Percentiles rank a stretch among this genome's conserved stretches.
Evolutionary conservation across 2,113 vertebrate species (phyloP).

Genomic region (Triplophysa tibetana): DNA sequence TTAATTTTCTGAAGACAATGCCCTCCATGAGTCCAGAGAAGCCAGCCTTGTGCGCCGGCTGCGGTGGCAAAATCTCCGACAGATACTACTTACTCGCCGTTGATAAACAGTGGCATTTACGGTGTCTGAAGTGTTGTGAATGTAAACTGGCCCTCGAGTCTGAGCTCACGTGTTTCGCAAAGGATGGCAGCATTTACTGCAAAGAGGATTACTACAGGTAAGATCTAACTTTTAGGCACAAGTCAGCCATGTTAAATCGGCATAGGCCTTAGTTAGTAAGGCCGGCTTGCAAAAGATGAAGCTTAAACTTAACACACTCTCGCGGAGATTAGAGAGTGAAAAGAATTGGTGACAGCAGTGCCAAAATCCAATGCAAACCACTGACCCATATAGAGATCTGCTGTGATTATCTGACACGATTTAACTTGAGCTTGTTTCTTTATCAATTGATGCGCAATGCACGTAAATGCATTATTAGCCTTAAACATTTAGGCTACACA

Average conservation of each 20-base stretch:
- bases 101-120: constrained; percentile 98
- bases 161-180: constrained; percentile 98
- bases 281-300: not conserved
- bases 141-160: constrained; percentile 98
- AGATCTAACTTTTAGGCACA: constrained; percentile 54
- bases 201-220: constrained; percentile 99
- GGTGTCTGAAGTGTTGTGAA: constrained; percentile 99
- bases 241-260: not conserved
- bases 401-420: not conserved
- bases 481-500: not conserved
- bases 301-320: not conserved
- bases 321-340: not conserved
- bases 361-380: not conserved
- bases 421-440: not conserved
- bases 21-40: constrained; percentile 96
- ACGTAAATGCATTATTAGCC: not conserved
- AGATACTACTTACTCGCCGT: constrained; percentile 99
- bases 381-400: constrained; percentile 19
- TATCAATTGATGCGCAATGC: not conserved
- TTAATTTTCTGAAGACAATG: constrained; percentile 77
- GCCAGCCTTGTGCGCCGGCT: constrained; percentile 95
- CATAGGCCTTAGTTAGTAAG: constrained; percentile 7
- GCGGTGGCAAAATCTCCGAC: constrained; percentile 97
- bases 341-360: not conserved
- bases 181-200: constrained; percentile 99